These are phyloP conservation scores for Drosophila nigrodunni DNA, from an alignment of 1,140 invertebrate genomes.

Conservation along the genomic window DNA sequence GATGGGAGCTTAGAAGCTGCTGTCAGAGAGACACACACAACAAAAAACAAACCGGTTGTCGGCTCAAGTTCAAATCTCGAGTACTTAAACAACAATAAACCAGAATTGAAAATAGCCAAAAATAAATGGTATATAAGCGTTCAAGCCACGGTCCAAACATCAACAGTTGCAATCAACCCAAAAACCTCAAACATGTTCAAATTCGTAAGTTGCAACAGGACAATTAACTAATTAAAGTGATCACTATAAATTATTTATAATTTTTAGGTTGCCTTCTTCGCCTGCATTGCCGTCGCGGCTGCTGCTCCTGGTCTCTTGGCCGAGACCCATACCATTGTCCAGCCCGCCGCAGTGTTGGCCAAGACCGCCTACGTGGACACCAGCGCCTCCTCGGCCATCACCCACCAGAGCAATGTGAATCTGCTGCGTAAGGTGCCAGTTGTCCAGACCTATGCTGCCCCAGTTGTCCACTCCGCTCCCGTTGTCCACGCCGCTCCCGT, in stretches of 20 bases:
- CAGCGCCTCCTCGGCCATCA: slow-evolving; percentile 84
- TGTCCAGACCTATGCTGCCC: slow-evolving; percentile 35
- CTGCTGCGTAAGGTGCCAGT: slow-evolving; percentile 72
- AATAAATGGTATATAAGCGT: slow-evolving; percentile 50
- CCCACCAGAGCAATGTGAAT: slow-evolving; percentile 85
- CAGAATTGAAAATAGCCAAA: slow-evolving; percentile 48
- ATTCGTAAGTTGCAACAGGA: slow-evolving; percentile 64
- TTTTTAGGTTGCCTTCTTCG: slow-evolving; percentile 69
- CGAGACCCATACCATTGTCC: slow-evolving; percentile 68
- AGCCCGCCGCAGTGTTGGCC: slow-evolving; percentile 69
- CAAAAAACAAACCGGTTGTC: slow-evolving; percentile 59
- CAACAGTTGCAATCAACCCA: slow-evolving; percentile 73
- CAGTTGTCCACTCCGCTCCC: slow-evolving; percentile 65
- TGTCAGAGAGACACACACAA: neutral
- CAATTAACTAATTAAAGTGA: neutral
- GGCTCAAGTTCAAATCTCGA: slow-evolving; percentile 65
- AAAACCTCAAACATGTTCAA: slow-evolving; percentile 71
- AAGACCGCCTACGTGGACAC: slow-evolving; percentile 74
- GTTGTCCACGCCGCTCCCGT: slow-evolving; percentile 76
- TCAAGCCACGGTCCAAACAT: slow-evolving; percentile 35
- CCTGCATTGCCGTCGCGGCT: slow-evolving; percentile 69
- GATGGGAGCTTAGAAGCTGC: slow-evolving; percentile 61
- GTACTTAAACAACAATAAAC: slow-evolving; percentile 32
- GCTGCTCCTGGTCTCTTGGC: slow-evolving; percentile 73
- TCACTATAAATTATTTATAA: neutral